Evolutionary conservation across 2,797 vertebrate genomes (phyloP).

Genomic region (Orientallactaga sibirica): DNA sequence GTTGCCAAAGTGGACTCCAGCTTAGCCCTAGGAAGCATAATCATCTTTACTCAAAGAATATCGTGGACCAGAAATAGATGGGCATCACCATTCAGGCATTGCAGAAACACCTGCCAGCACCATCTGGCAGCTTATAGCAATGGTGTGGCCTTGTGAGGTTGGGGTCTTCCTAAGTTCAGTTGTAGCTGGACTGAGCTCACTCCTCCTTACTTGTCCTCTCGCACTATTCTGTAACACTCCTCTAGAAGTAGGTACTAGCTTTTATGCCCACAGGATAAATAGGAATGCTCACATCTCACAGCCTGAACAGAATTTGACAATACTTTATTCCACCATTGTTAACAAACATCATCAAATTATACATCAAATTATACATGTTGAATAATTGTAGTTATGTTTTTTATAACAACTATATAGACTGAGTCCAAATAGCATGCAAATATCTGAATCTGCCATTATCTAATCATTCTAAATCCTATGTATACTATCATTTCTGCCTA

Average conservation of each 20-base stretch:
- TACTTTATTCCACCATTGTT: neutral
- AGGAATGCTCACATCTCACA: neutral
- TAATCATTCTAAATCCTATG: neutral
- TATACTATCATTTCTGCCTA: neutral
- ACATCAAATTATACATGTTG: neutral
- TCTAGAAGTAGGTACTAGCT: neutral
- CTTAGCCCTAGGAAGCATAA: conserved; percentile 10
- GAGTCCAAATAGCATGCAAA: conserved; percentile 10
- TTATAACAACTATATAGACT: neutral
- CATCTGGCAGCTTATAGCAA: conserved; percentile 44
- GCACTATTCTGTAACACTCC: neutral
- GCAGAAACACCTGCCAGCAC: conserved; percentile 60
- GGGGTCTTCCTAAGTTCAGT: neutral
- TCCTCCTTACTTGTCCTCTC: neutral
- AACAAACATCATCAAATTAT: neutral
- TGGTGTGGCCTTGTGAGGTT: neutral
- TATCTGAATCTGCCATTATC: neutral
- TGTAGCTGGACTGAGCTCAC: fast-evolving
- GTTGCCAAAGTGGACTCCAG: neutral
- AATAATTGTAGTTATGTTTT: neutral
- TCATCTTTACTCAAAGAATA: conserved; percentile 51
- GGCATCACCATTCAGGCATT: conserved; percentile 29
- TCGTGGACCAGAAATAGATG: neutral
- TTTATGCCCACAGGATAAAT: neutral
- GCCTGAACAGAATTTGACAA: neutral